Evolutionary conservation across 1,140 invertebrate genomes (phyloP), one percentile per base, ranked within the genome.

Genomic region (Chelonus insularis): DNA sequence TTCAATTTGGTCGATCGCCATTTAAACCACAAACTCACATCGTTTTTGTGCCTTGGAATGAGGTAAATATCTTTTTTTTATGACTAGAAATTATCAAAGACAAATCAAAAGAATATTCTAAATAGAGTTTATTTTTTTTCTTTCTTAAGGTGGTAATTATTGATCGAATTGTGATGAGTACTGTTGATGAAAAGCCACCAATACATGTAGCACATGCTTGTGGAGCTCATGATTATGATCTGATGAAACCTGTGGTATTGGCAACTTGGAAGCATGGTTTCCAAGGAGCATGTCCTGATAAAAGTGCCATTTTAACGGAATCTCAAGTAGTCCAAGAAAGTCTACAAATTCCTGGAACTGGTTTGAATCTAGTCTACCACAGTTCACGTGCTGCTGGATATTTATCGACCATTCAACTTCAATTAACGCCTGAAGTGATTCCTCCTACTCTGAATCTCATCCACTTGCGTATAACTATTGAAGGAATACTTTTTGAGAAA

Each of bases 261-360:
- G 94, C 95, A 7, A 97, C 95, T 0, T 98, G 95, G 95, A 96
- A 96, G 73, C 93, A 96, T 73, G 94, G 94, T 20, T 97, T 97
- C 80, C 94, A 97, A 71, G 95, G 94, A 5, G 92, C 93, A 0
- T 97, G 95, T 78, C 93, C 95, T 0, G 93, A 96, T 71, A 91
- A 91, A 68, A 92, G 90, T 68, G 93, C 94, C 21, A 94, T 98
- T 61, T 85, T 98, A 32, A 93, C 94, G 0, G 96, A 98, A 74
- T 97, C 95, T 14, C 94, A 97, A 84, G 91, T 97, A 0, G 88
- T 97, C 1, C 95, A 97, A 82, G 95, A 98, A 81, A 95, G 92
- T 68, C 81, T 97, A 0, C 88, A 91, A 68, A 94, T 98, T 34
- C 95, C 95, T 0, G 95, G 94, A 16, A 96, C 95, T 0, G 92